These are phyloP conservation scores for Lytechinus variegatus DNA, from an alignment of 35 echinoderm and acorn worm genomes.

Conservation along the genomic window DNA sequence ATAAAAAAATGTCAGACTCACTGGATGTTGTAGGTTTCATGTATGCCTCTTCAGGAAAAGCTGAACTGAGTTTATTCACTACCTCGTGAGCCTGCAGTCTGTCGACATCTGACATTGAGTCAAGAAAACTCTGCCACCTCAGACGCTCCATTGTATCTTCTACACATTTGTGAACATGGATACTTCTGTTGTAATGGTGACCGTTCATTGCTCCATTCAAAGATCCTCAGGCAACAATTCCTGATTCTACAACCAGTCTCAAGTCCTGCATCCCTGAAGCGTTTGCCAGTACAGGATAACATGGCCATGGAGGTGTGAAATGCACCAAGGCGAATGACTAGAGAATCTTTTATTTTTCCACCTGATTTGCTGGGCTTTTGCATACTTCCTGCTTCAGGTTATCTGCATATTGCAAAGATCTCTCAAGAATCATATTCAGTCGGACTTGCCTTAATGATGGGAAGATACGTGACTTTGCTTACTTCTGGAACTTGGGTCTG, in stretches of 20 bases:
- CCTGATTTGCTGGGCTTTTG: conserved; percentile 72
- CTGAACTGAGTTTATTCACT: background rate
- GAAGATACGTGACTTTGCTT: conserved; percentile 61
- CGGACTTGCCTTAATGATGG: conserved; percentile 70
- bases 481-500: conserved; percentile 2
- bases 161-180: background rate
- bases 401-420: conserved; percentile 61
- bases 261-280: conserved; percentile 74
- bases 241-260: conserved; percentile 67
- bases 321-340: conserved; percentile 66
- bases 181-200: conserved; percentile 53
- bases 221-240: conserved; percentile 65
- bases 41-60: background rate
- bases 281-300: conserved; percentile 75
- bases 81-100: background rate
- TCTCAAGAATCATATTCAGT: conserved; percentile 69
- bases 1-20: background rate
- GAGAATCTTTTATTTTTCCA: conserved; percentile 55
- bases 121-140: background rate
- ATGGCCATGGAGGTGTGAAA: conserved; percentile 78
- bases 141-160: background rate
- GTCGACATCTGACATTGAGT: background rate
- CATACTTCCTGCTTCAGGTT: conserved; percentile 46
- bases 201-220: conserved; percentile 74
- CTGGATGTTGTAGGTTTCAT: background rate